A percentile compares a stretch with the other conserved stretches of the same genome.
Evolutionary conservation across 2,797 vertebrate genomes (phyloP).

Genomic region (Pagetopsis macropterus): DNA sequence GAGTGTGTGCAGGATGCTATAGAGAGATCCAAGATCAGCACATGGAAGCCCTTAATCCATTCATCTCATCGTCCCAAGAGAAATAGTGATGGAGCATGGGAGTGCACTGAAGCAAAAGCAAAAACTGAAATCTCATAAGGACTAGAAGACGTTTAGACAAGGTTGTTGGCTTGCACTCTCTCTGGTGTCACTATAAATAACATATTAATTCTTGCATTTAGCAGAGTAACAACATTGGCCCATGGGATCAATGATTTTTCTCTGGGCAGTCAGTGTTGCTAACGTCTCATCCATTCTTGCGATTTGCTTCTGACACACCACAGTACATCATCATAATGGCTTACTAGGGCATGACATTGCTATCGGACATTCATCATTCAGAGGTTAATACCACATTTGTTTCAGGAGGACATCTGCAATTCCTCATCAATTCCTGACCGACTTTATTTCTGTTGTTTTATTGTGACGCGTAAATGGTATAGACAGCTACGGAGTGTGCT

Average conservation of each 20-base stretch:
- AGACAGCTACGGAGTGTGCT: slow-evolving; percentile 59
- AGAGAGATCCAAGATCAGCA: slow-evolving; percentile 39
- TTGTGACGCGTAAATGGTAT: slow-evolving; percentile 50
- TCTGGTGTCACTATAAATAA: slow-evolving; percentile 55
- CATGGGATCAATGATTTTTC: slow-evolving; percentile 51
- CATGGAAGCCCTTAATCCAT: slow-evolving; percentile 52
- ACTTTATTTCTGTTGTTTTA: slow-evolving; percentile 57
- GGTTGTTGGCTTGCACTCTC: slow-evolving; percentile 47
- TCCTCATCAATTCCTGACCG: slow-evolving; percentile 61
- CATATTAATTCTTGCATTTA: slow-evolving; percentile 50
- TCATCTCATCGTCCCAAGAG: slow-evolving; percentile 46
- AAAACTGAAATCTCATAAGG: slow-evolving; percentile 44
- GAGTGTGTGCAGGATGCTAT: slow-evolving; percentile 33
- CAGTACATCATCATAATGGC: slow-evolving; percentile 64
- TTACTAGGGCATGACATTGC: slow-evolving; percentile 67
- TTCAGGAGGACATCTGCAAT: slow-evolving; percentile 56
- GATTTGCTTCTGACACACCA: slow-evolving; percentile 54
- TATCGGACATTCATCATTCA: slow-evolving; percentile 61
- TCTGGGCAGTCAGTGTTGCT: slow-evolving; percentile 34
- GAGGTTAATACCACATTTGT: slow-evolving; percentile 64
- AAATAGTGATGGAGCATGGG: slow-evolving; percentile 22
- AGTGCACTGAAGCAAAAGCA: slow-evolving; percentile 14
- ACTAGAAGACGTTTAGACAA: slow-evolving; percentile 31
- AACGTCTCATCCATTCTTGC: slow-evolving; percentile 51
- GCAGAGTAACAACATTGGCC: slow-evolving; percentile 43